A percentile compares a stretch with the other conserved stretches of the same genome.
These are phyloP conservation scores for Brachystomella parvula DNA, from an alignment of 1,140 invertebrate genomes.

Conservation along the genomic window DNA sequence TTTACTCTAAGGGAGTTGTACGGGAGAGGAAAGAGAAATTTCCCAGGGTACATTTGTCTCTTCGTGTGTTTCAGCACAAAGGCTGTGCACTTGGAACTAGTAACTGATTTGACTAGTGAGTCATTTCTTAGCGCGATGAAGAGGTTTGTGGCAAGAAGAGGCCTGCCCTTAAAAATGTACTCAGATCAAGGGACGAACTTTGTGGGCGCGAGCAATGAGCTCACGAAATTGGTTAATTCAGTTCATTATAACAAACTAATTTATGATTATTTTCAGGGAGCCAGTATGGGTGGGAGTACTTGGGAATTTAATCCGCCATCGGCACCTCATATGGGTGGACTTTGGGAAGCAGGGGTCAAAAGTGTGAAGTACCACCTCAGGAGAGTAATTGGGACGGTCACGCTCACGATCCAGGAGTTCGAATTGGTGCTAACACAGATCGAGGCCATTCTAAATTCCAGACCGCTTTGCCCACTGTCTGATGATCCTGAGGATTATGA, in stretches of 20 bases:
- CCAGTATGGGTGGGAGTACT: conserved; percentile 18
- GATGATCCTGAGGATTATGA: conserved; percentile 39
- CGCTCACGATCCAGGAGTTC: conserved; percentile 41
- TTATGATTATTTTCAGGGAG: background rate
- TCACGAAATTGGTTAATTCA: background rate
- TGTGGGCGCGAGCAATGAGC: conserved; percentile 37
- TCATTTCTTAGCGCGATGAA: conserved; percentile 35
- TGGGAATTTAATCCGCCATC: conserved; percentile 38
- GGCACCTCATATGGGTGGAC: conserved; percentile 38
- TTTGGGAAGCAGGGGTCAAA: too few species aligned
- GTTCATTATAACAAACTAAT: background rate
- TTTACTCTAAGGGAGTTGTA: background rate
- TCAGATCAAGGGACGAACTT: conserved; percentile 44
- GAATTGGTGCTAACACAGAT: conserved; percentile 39
- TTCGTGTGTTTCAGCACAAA: conserved; percentile 34
- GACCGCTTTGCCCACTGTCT: conserved; percentile 42
- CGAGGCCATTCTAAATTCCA: conserved; percentile 42
- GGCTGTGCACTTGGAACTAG: conserved; percentile 39
- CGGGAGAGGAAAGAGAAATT: background rate
- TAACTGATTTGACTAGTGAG: conserved; percentile 28
- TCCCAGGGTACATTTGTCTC: conserved; percentile 38
- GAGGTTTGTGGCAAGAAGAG: conserved; percentile 38
- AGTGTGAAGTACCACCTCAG: conserved; percentile 28
- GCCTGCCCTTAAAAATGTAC: conserved; percentile 32
- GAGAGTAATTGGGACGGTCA: conserved; percentile 15